A percentile compares a stretch with the other conserved stretches of the same genome.
phyloP scores from a whole-genome alignment of 2,888 invertebrate species.

The Thereva nobilitata region DNA sequence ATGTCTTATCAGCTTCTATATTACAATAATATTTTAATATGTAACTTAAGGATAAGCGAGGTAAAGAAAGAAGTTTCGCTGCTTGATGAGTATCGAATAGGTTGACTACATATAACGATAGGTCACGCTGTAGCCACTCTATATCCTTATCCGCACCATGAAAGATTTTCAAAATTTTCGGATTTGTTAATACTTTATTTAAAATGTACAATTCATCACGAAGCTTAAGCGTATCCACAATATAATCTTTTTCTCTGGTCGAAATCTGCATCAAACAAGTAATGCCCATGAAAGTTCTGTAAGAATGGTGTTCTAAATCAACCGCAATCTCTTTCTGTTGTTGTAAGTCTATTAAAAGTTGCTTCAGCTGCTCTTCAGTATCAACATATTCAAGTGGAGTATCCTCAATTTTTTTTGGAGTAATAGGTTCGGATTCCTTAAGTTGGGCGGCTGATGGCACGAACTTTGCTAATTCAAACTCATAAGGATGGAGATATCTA shows the following conservation, averaged over 20 bases:
- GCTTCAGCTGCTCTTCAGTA: conserved; percentile 66
- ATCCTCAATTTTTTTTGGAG: conserved; percentile 61
- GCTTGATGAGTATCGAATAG: conserved; percentile 97
- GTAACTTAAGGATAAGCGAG: conserved; percentile 75
- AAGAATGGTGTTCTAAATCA: conserved; percentile 93
- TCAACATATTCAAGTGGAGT: conserved; percentile 73
- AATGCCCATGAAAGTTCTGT: conserved; percentile 89
- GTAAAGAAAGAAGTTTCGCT: conserved; percentile 71
- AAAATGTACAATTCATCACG: conserved; percentile 79
- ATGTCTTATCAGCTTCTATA: conserved; percentile 82
- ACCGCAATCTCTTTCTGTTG: conserved; percentile 78
- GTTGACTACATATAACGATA: conserved; percentile 92
- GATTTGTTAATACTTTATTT: conserved; percentile 89
- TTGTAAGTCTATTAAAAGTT: conserved; percentile 69
- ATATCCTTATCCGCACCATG: conserved; percentile 91
- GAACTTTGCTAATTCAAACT: conserved; percentile 79
- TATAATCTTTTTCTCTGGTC: conserved; percentile 76
- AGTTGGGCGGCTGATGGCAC: conserved; percentile 63
- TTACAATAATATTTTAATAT: conserved; percentile 79
- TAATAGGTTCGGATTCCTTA: conserved; percentile 56
- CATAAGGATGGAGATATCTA: conserved; percentile 87
- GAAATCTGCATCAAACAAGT: conserved; percentile 97
- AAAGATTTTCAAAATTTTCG: conserved; percentile 87
- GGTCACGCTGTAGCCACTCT: conserved; percentile 93
- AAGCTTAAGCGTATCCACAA: conserved; percentile 85